phyloP scores from a whole-genome alignment of 2,888 invertebrate species.

The Cerastis leucographa region DNA sequence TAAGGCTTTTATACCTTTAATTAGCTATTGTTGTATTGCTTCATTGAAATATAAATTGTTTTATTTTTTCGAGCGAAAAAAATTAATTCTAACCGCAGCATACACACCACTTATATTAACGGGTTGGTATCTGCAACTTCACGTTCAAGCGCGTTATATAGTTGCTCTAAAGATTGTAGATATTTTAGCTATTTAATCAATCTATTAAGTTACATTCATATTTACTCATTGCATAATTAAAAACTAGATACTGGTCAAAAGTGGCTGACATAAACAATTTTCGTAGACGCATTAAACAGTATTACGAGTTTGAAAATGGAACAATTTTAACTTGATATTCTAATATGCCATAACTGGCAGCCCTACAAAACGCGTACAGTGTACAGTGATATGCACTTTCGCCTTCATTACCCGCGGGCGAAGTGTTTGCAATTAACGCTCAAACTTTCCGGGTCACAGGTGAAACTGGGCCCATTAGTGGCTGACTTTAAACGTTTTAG shows the following conservation, averaged over 20 bases:
- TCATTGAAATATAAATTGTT: neutral
- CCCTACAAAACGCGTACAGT: constrained; percentile 67
- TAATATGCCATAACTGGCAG: constrained; percentile 29
- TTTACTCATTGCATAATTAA: neutral
- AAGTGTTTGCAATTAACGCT: constrained; percentile 82
- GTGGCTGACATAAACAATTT: too few relatives aligned
- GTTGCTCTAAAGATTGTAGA: neutral
- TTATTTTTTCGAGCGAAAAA: neutral
- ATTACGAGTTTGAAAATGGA: neutral
- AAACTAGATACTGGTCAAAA: neutral
- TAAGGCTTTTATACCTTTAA: neutral
- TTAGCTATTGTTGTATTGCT: neutral
- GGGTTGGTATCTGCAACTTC: neutral
- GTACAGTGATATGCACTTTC: constrained; percentile 84
- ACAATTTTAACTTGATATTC: neutral
- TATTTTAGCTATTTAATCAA: neutral
- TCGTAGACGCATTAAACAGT: neutral
- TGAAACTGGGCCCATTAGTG: constrained; percentile 78
- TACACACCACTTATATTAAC: neutral
- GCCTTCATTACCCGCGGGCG: constrained; percentile 78
- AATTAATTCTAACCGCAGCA: neutral
- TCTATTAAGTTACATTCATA: neutral
- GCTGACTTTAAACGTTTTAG: constrained; percentile 75
- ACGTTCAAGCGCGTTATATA: neutral
- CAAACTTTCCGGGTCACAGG: constrained; percentile 82